Evolutionary conservation across 35 echinoderm and acorn worm species (phyloP).

Genomic region (Heliocidaris tuberculata): DNA sequence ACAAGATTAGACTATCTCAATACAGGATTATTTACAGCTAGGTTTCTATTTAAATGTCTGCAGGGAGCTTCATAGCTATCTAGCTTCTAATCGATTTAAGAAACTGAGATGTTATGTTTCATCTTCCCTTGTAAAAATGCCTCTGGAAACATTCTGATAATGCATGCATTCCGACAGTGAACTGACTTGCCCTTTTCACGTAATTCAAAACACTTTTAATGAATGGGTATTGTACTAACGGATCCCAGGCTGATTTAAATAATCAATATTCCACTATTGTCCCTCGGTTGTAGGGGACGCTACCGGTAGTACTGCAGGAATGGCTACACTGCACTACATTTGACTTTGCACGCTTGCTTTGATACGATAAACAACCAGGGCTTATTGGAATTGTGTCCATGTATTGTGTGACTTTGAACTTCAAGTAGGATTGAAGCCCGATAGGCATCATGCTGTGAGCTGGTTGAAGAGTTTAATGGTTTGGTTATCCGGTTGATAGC

Average conservation of each 20-base stretch:
- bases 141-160: background rate
- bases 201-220: background rate
- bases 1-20: background rate
- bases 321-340: background rate
- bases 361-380: background rate
- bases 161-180: background rate
- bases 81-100: background rate
- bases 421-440: background rate
- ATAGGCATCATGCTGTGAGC: background rate
- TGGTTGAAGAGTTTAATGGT: conserved; percentile 7
- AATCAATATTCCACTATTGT: conserved; percentile 30
- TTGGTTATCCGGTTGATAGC: background rate
- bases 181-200: background rate
- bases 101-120: background rate
- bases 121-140: background rate
- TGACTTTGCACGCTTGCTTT: background rate
- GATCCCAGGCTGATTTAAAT: conserved; percentile 31
- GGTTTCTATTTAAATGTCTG: background rate
- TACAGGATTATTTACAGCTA: background rate
- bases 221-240: conserved; percentile 7
- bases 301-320: background rate
- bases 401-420: conserved; percentile 1
- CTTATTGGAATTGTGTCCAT: background rate
- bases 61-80: background rate
- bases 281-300: conserved; percentile 26